Evolutionary conservation across 2,113 vertebrate genomes (phyloP), one percentile per base, ranked within the genome.

Genomic region (Eulemur rufifrons): DNA sequence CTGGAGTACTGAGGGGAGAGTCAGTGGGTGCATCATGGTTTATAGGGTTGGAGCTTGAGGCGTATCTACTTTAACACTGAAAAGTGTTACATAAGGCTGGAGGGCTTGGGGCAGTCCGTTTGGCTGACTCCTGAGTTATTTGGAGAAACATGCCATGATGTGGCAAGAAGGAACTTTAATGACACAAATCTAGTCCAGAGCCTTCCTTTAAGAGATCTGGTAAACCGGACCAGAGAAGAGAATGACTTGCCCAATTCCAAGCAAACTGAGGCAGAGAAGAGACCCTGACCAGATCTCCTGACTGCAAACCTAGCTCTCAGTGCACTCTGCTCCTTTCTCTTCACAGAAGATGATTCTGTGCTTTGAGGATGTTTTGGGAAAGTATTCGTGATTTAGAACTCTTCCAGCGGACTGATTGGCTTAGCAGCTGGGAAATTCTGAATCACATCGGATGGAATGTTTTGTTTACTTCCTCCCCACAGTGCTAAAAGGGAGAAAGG

Each of bases 351-450:
- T 2, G 45, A 39, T 34, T 81, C 77, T 47, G 84, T 59, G 91
- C 74, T 59, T 56, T 39, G 45, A 47, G 82, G 82, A 82, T 84
- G 73, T 89, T 96, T 93, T 89, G 95, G 86, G 73, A 96, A 94
- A 91, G 56, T 95, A 39, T 52, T 84, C 42, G 63, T 61, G 81
- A 91, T 56, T 94, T 78, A 93, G 89, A 83, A 5, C 78, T 93
- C 82, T 95, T 95, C 68, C 78, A 76, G 63, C 63, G 34, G 90
- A 39, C 78, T 6, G 29, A 91, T 27, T 93, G 93, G 96, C 93
- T 94, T 59, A 81, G 82, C 92, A 81, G 95, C 91, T 97, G 92
- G 97, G 95, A 98, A 97, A 97, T 96, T 97, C 95, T 97, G 96
- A 98, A 96, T 98, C 97, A 96, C 80, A 52, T 86, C 34, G 0